Evolutionary conservation across 2,113 vertebrate genomes (phyloP), one percentile per base, ranked within the genome.

Genomic region (Erythrocercus mccallii): DNA sequence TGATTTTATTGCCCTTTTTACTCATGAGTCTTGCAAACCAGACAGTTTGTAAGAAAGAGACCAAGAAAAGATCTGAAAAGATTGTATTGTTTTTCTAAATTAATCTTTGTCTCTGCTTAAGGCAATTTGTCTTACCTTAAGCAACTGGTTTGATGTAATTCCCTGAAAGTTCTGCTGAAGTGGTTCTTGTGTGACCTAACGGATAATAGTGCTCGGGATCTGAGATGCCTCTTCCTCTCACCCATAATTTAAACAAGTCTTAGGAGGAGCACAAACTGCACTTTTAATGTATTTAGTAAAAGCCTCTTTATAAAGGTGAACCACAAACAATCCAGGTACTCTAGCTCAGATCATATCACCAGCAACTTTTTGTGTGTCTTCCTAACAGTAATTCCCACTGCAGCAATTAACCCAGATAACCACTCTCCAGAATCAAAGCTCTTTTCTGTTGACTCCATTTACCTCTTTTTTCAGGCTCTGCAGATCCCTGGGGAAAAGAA

Each of bases 201-300:
- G 82, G 86, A 85, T 95, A 92, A 96, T 95, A 90, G 86, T 31
- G 30, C 44, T 94, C 94, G 91, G 91, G 21, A 66, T 95, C 94
- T 87, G 92, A 95, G 84, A 90, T 85, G 54, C 42, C 33, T 73
- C 10, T 47, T 89, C 80, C 86, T 60, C 87, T 92, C 38, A 42
- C 69, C 31, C 64, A 44, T 92, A 86, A 88, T 94, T 94, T 90
- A 50, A 94, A 28, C 8, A 51, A 40, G 50, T 64, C 65, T 94
- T 89, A 79, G 31, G 57, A 94, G 61, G 37, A 94, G 61, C 60
- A 92, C 60, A 90, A 47, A 62, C 62, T 76, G 10, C 30, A 38
- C 33, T 60, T 50, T 65, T 86, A 87, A 61, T 51, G 15, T 87
- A 25, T 82, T 93, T 94, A 82, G 31, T 33, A 33, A 65, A 90